These are phyloP conservation scores for Arvicanthis niloticus DNA, from an alignment of 2,113 vertebrate species.

Conservation along the genomic window DNA sequence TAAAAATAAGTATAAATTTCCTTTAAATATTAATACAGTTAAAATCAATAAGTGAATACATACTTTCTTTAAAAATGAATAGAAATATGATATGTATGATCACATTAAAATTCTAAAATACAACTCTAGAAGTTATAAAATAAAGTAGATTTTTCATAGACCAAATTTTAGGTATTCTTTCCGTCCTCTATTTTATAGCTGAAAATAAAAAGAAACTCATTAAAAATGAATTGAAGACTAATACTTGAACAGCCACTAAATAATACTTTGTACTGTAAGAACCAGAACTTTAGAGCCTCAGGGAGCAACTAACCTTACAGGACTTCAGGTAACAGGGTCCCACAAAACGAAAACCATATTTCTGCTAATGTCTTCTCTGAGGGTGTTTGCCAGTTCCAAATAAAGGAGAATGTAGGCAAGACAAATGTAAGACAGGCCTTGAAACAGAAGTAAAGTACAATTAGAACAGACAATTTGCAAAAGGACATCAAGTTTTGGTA, in stretches of 20 bases:
- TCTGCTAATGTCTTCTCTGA: neutral
- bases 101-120: conserved; percentile 10
- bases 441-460: neutral
- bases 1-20: neutral
- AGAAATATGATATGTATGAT: neutral
- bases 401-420: neutral
- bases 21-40: neutral
- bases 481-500: neutral
- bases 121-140: neutral
- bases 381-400: neutral
- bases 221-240: neutral
- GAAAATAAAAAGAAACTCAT: conserved; percentile 1
- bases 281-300: neutral
- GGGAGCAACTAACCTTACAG: neutral
- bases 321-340: neutral
- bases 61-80: neutral
- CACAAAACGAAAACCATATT: neutral
- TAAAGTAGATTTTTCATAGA: neutral
- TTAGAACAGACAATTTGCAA: neutral
- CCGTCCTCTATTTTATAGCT: neutral
- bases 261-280: neutral
- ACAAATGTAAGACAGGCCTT: neutral
- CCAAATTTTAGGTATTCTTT: neutral
- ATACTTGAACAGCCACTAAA: neutral
- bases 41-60: conserved; percentile 11